Evolutionary conservation across 53 echinoderm and acorn worm species (phyloP), one percentile per base, ranked within the genome.

Genomic region (Patiria pectinifera): DNA sequence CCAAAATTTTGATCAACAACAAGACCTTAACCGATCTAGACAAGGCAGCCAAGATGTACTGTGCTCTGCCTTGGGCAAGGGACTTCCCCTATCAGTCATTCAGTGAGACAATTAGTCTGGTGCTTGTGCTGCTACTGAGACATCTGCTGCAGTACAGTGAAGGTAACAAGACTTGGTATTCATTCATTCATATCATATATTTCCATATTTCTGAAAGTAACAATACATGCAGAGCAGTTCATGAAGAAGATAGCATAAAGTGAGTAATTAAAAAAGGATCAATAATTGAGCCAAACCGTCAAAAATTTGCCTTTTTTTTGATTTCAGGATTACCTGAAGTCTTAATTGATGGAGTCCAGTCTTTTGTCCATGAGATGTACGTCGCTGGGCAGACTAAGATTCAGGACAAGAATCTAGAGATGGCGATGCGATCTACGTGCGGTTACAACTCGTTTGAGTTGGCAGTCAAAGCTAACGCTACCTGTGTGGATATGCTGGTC

Each of bases 371-470:
- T 19, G 98, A 96, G 53, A 86, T 93, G 19, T 98, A 95, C 94
- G 88, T 96, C 6, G 95, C 96, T 13, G 96, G 96, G 9, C 98
- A 98, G 85, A 96, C 96, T 6, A 95, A 96, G 83, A 94, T 96
- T 6, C 98, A 96, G 69, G 96, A 98, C 71, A 85, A 91, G 47
- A 96, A 91, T 14, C 86, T 94, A 6, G 98, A 98, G 62, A 85
- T 92, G 43, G 98, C 96, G 44, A 83, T 87, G 43, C 85, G 89
- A 69, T 93, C 94, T 15, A 83, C 95, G 16, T 96, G 96, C 44
- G 89, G 93, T 43, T 95, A 95, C 76, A 96, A 98, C 91, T 95
- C 98, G 24, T 89, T 97, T 74, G 96, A 96, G 83, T 71, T 98
- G 48, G 95, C 94, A 4, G 92, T 98, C 66, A 92, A 76, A 48